Conservation (phyloP, 2,888 invertebrate species). For the Chaetogeoica ovagalla region DNA sequence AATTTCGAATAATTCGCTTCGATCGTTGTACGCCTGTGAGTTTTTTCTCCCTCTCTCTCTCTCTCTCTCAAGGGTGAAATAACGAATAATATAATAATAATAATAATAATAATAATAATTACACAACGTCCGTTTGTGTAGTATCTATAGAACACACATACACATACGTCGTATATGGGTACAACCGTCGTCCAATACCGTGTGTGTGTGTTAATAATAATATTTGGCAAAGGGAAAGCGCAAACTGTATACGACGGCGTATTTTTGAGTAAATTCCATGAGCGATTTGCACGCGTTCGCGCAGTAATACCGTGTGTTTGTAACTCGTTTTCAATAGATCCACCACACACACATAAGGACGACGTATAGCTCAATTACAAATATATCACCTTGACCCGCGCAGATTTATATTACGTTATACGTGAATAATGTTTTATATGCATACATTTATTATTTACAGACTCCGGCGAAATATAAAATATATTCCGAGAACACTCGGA, state of each 20-base stretch:
- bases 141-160: too few relatives aligned
- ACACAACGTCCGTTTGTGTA: background rate
- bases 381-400: too few relatives aligned
- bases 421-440: too few relatives aligned
- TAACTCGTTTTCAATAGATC: too few relatives aligned
- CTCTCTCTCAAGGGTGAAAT: slow-evolving; percentile 30
- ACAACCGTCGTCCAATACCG: too few relatives aligned
- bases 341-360: slow-evolving; percentile 14
- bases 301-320: background rate
- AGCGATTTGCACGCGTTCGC: background rate
- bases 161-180: too few relatives aligned
- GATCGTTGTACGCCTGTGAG: too few relatives aligned
- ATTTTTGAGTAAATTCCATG: slow-evolving; percentile 21
- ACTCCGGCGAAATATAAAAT: too few relatives aligned
- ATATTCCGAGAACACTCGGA: too few relatives aligned
- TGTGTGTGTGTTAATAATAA: background rate
- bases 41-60: slow-evolving; percentile 4
- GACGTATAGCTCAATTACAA: background rate
- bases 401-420: too few relatives aligned
- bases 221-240: slow-evolving; percentile 1
- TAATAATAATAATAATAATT: background rate
- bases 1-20: too few relatives aligned
- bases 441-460: too few relatives aligned
- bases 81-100: background rate
- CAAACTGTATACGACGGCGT: background rate